phyloP scores from a whole-genome alignment of 2,113 vertebrate genomes.

The Tonatia bakeri region DNA sequence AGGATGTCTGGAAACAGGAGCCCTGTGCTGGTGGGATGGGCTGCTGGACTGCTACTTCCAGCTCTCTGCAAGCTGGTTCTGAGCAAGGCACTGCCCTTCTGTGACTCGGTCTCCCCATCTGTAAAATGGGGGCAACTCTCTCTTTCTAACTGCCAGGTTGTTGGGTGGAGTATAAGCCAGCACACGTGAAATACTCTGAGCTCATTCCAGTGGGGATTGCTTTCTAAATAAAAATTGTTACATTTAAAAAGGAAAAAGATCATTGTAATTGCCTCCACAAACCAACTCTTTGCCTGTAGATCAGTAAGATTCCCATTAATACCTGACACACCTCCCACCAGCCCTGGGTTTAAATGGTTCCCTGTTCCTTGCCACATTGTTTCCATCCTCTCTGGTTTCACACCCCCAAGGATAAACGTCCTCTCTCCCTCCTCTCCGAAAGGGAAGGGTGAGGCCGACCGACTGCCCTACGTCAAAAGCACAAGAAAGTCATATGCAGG shows the following conservation, averaged over 20 bases:
- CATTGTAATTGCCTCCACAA: constrained; percentile 36
- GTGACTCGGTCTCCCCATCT: constrained; percentile 2
- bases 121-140: constrained; percentile 51
- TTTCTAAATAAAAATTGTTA: constrained; percentile 54
- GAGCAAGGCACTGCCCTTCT: background rate
- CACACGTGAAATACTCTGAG: constrained; percentile 46
- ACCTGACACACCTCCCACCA: background rate
- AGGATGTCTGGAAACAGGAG: background rate
- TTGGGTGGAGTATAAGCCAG: constrained; percentile 37
- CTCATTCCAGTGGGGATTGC: constrained; percentile 21
- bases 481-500: background rate
- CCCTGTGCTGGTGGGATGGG: background rate
- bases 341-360: background rate
- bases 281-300: background rate
- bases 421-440: background rate
- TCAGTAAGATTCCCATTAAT: background rate
- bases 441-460: background rate
- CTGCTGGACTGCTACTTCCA: background rate
- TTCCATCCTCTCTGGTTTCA: constrained; percentile 5
- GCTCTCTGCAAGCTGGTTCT: background rate
- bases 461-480: background rate
- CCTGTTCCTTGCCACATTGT: background rate
- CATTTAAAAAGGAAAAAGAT: constrained; percentile 54
- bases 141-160: background rate
- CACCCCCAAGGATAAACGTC: background rate